A percentile compares a stretch with the other conserved stretches of the same genome.
phyloP scores from a whole-genome alignment of 2,797 vertebrate species.

The Sebastiscus tertius region DNA sequence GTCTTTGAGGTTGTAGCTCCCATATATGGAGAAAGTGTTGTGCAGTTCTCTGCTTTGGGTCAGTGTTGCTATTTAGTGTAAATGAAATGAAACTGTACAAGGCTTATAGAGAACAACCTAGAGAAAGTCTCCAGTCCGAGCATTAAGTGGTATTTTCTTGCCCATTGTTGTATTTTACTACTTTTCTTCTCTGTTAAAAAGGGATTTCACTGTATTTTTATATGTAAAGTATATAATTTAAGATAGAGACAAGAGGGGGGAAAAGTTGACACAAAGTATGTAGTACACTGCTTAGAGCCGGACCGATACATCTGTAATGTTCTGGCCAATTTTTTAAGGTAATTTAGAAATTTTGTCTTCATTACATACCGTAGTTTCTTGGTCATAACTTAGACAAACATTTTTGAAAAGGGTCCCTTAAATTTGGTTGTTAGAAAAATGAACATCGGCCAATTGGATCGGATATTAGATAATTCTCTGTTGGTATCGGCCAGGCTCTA shows the following conservation, averaged over 20 bases:
- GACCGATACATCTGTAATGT: not conserved
- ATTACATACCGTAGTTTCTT: not conserved
- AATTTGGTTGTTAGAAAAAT: not conserved
- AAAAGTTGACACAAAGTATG: not conserved
- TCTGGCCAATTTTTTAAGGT: not conserved
- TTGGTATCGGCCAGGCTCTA: not conserved
- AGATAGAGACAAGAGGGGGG: not conserved
- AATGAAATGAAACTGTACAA: conserved; percentile 28
- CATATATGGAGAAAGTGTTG: conserved; percentile 31
- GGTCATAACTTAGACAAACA: not conserved
- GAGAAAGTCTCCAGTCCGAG: conserved; percentile 39
- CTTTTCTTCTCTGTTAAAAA: conserved; percentile 38
- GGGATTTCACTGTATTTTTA: conserved; percentile 61
- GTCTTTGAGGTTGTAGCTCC: conserved; percentile 41
- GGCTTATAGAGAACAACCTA: not conserved
- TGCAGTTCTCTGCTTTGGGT: conserved; percentile 57
- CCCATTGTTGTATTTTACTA: conserved; percentile 44
- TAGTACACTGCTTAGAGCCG: not conserved
- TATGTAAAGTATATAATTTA: conserved; percentile 43
- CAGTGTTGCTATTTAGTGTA: conserved; percentile 53
- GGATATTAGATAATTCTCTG: not conserved
- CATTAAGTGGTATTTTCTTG: conserved; percentile 50
- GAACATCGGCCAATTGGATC: accelerated
- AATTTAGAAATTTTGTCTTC: not conserved
- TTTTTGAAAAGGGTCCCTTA: not conserved